Evolutionary conservation across 2,888 invertebrate species (phyloP).

Genomic region (Scrobipalpa costella): DNA sequence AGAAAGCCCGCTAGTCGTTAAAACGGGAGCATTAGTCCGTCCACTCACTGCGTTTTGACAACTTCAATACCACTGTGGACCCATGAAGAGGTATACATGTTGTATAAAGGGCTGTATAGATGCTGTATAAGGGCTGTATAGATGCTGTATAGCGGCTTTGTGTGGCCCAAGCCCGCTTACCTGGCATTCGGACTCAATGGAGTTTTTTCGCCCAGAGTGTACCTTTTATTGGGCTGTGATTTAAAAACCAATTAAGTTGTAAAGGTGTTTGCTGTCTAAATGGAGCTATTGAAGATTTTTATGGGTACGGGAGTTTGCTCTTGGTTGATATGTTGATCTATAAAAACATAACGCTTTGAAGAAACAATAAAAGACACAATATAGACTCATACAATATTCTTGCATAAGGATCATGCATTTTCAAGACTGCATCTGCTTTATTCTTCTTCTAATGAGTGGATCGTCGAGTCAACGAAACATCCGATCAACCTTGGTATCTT

Average conservation of each 20-base stretch:
- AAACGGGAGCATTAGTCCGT: constrained; percentile 25
- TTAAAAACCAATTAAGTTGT: constrained; percentile 66
- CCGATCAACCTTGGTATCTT: no score
- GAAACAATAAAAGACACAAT: not conserved
- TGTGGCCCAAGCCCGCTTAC: constrained; percentile 40
- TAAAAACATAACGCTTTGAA: not conserved
- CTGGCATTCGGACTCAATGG: constrained; percentile 42
- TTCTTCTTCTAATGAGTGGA: no score
- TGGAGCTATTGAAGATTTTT: constrained; percentile 12
- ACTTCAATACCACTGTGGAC: constrained; percentile 35
- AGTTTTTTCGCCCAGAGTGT: constrained; percentile 42
- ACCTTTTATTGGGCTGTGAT: constrained; percentile 51
- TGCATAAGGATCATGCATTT: no score
- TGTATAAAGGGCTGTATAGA: constrained; percentile 20
- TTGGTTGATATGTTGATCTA: not conserved
- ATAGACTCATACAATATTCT: no score
- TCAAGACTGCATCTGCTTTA: no score
- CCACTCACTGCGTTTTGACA: constrained; percentile 37
- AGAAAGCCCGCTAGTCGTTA: constrained; percentile 17
- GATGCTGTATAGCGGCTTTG: constrained; percentile 33
- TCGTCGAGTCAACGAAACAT: no score
- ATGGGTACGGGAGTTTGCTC: not conserved
- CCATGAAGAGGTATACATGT: constrained; percentile 33
- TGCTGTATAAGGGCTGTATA: constrained; percentile 7
- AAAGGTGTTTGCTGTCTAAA: constrained; percentile 44